A percentile compares a stretch with the other conserved stretches of the same genome.
Conservation (phyloP, 2,113 vertebrate species). For the Mormyrus lacerda region DNA sequence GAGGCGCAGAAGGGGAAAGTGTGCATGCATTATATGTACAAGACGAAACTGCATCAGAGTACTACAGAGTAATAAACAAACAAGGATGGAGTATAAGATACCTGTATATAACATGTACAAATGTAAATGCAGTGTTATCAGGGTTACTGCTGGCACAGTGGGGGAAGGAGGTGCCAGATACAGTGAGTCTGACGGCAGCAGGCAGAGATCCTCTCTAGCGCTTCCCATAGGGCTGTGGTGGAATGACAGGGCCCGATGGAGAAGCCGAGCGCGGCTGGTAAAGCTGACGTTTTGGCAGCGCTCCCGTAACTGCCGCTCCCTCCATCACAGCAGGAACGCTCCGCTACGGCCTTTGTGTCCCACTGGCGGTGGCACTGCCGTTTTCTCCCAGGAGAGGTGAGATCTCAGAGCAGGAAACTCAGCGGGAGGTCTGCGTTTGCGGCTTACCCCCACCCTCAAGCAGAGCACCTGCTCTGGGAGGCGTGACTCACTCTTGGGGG, state of each 20-base stretch:
- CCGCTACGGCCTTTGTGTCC: neutral
- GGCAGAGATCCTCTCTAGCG: neutral
- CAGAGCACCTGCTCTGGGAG: neutral
- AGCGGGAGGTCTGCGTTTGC: neutral
- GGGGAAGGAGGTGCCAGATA: neutral
- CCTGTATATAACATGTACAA: neutral
- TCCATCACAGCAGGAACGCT: neutral
- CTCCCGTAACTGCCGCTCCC: neutral
- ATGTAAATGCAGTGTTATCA: neutral
- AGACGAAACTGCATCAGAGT: neutral
- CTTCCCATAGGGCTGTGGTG: neutral
- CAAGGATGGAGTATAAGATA: neutral
- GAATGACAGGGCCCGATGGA: neutral
- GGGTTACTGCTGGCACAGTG: neutral
- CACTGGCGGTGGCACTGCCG: neutral
- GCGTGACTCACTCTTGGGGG: neutral
- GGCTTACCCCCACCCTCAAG: neutral
- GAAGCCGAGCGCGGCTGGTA: neutral
- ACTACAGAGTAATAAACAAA: neutral
- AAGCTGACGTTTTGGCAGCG: neutral
- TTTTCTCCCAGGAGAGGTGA: neutral
- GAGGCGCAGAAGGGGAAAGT: neutral
- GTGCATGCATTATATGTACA: neutral
- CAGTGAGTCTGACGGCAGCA: neutral
- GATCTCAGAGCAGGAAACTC: neutral